Base-by-base conservation (phyloP, 92 coral and sea anemone species). In the Palythoa grandis region DNA sequence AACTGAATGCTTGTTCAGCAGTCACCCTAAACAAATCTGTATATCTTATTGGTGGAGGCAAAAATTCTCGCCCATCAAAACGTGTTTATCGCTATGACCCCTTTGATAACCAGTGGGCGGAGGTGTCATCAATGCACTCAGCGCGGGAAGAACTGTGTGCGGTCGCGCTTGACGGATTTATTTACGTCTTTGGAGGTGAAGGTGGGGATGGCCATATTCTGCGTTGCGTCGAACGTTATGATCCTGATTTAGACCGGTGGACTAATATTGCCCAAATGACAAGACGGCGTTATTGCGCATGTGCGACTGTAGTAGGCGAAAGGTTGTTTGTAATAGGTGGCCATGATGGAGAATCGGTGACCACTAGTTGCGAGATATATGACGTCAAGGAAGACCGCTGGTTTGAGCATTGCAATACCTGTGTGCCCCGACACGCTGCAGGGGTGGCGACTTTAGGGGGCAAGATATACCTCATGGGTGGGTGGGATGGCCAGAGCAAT, bases 141-240 rank as follows among this genome's bases (percentile, higher is more conserved):
- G 86, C 92, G 20, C 92, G 98, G 47, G 94, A 92, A 76, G 96
- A 91, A 52, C 75, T 88, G 60, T 89, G 92, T 80, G 93, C 92
- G 17, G 93, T 88, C 5, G 74, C 82, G 47, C 58, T 91, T 15
- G 24, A 87, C 38, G 90, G 86, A 13, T 75, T 56, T 40, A 85
- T 93, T 66, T 88, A 92, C 76, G 93, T 88, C n/a, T 91, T 95
- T 74, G 98, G 98, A 14, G 98, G 98, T 17, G 92, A 88, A 48
- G 89, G 78, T 53, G 88, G 83, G 23, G 86, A 85, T 9, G 83
- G 84, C 19, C 54, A 79, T 14, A 83, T 88, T 52, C 84, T 92
- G 11, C 78, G 37, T 13, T 82, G 85, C 5, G 93, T 84, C 11
- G 95, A 92, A 43, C 90, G 89, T 43, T 88, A 88, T 76, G 83